Base-by-base conservation (phyloP, 2,797 vertebrate genomes). In the Pitangus sulphuratus region DNA sequence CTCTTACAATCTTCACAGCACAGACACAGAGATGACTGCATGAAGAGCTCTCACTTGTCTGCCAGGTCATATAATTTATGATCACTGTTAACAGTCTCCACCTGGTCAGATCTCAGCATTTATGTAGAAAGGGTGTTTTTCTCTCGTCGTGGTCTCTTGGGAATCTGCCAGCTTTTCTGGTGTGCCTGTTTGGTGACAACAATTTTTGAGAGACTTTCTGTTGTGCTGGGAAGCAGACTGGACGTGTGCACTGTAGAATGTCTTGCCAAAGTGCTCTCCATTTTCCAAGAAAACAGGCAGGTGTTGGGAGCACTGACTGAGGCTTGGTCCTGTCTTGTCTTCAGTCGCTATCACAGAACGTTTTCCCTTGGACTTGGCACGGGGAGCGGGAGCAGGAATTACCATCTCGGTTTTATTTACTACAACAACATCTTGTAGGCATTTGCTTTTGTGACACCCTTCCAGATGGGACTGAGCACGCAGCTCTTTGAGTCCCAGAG, bases 401-500 rank as follows among this genome's bases (percentile, higher is more conserved):
- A 86, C 72, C 54, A 15, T 86, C 77, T 58, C 7, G 2, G n/a
- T 69, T 82, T 96, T 91, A 94, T 91, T 94, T 91, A 81, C 84
- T 94, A 66, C 77, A 91, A 50, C 57, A 77, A 61, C 93, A 92
- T 94, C 94, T 94, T 95, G 91, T 84, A 94, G 91, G 91, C 5
- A 47, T 93, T 95, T 92, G 76, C 79, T 85, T 94, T 91, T 45
- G 86, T 95, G 91, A 95, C 87, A 86, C 65, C 88, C 44, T 40
- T 96, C 92, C 95, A 96, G 89, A 96, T 96, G 95, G 94, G 92
- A 90, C 61, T 81, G 80, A 89, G 61, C 74, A 88, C 30, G 87
- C 76, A 95, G 84, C 47, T 93, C 69, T 94, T 93, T 72, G 83
- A 96, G 74, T 95, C 87, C 83, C 91, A 95, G 91, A 95, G 87